A percentile compares a stretch with the other conserved stretches of the same genome.
phyloP scores from a whole-genome alignment of 2,888 invertebrate species.

The Diaperis boleti region DNA sequence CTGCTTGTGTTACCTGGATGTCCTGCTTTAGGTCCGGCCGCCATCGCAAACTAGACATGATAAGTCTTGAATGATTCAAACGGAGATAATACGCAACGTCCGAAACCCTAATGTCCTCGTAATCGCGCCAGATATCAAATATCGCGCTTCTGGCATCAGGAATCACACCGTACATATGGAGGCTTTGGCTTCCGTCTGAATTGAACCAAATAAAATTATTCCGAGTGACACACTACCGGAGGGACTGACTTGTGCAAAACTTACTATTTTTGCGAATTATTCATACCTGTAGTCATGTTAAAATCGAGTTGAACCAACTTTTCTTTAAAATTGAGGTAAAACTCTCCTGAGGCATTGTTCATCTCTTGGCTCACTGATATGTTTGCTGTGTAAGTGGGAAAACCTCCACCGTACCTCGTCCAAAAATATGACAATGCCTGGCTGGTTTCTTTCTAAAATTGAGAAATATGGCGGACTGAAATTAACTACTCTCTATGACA shows the following conservation, averaged over 20 bases:
- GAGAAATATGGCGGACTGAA: conserved; percentile 10
- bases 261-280: conserved; percentile 49
- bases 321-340: conserved; percentile 71
- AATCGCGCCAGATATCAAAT: conserved; percentile 85
- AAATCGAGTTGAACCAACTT: conserved; percentile 76
- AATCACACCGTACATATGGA: conserved; percentile 81
- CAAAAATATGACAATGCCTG: conserved; percentile 69
- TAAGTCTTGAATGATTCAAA: conserved; percentile 85
- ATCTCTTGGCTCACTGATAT: conserved; percentile 71
- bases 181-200: conserved; percentile 73
- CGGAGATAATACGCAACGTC: conserved; percentile 84
- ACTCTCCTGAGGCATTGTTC: conserved; percentile 72
- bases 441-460: conserved; percentile 54
- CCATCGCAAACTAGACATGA: conserved; percentile 86
- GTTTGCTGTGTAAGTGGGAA: conserved; percentile 71
- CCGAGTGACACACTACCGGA: conserved; percentile 14
- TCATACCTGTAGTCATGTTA: conserved; percentile 75
- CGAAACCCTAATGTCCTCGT: conserved; percentile 81
- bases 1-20: conserved; percentile 65
- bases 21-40: conserved; percentile 79
- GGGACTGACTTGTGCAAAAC: conserved; percentile 44
- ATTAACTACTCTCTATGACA: no score
- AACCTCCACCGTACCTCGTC: conserved; percentile 66
- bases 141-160: conserved; percentile 82
- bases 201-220: conserved; percentile 45